A percentile compares a stretch with the other conserved stretches of the same genome.
Conservation (phyloP, 2,888 invertebrate species). For the Rhodophaea formosa region DNA sequence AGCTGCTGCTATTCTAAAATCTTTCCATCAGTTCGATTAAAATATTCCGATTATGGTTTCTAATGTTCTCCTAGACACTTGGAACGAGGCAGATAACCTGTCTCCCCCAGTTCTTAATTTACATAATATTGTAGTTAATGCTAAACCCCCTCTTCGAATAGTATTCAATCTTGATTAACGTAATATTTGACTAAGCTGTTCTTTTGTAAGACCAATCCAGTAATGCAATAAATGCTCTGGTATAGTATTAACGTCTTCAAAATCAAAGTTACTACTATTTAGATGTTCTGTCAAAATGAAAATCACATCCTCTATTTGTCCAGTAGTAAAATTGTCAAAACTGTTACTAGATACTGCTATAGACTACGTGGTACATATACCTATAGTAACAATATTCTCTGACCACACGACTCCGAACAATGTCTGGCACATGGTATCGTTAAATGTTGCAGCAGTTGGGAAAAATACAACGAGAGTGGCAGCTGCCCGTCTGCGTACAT, state of each 20-base stretch:
- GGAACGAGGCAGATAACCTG: conserved; percentile 19
- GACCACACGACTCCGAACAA: background rate
- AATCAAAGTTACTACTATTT: conserved; percentile 1
- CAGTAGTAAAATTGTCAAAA: conserved; percentile 3
- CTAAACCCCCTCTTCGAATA: conserved; percentile 12
- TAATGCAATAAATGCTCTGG: conserved; percentile 15
- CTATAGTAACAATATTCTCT: conserved; percentile 3
- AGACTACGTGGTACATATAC: background rate
- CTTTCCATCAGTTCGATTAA: too few species aligned
- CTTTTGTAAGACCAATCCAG: conserved; percentile 13
- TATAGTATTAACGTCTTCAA: conserved; percentile 11
- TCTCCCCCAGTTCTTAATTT: conserved; percentile 22
- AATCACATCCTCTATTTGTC: conserved; percentile 14
- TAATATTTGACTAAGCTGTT: conserved; percentile 13
- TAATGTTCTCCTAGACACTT: conserved; percentile 22
- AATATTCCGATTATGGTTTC: conserved; percentile 22
- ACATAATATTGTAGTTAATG: conserved; percentile 19
- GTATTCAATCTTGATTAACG: background rate
- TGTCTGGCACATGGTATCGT: background rate
- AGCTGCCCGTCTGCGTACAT: conserved; percentile 13
- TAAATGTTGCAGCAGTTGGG: background rate
- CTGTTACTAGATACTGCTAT: conserved; percentile 10
- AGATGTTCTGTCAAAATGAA: conserved; percentile 13
- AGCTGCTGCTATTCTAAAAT: too few species aligned
- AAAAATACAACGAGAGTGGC: conserved; percentile 1